phyloP scores from a whole-genome alignment of 2,113 vertebrate genomes.

The Theristicus caerulescens region DNA sequence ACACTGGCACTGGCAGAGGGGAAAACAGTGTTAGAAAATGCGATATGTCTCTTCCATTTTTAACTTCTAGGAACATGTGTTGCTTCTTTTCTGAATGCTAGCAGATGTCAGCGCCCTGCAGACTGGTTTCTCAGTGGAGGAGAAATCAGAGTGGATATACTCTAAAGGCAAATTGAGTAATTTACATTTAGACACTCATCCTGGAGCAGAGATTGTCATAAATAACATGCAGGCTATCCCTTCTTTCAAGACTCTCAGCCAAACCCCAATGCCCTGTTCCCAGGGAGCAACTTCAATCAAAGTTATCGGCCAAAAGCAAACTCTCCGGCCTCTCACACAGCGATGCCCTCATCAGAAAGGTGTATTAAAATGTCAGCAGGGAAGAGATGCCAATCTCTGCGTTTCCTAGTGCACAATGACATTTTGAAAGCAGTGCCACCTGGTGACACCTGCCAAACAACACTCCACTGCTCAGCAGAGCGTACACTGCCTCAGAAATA shows the following conservation, averaged over 20 bases:
- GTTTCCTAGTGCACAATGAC: slow-evolving; percentile 15
- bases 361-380: slow-evolving; percentile 64
- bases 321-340: slow-evolving; percentile 27
- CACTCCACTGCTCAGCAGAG: slow-evolving; percentile 13
- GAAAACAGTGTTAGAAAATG: slow-evolving; percentile 42
- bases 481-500: background rate
- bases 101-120: slow-evolving; percentile 59
- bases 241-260: slow-evolving; percentile 28
- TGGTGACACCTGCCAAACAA: slow-evolving; percentile 65
- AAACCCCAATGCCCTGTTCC: slow-evolving; percentile 5
- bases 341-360: slow-evolving; percentile 48
- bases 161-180: slow-evolving; percentile 56
- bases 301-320: slow-evolving; percentile 1
- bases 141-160: slow-evolving; percentile 45
- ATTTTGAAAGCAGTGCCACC: slow-evolving; percentile 65
- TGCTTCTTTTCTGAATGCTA: slow-evolving; percentile 46
- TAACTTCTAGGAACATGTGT: slow-evolving; percentile 56
- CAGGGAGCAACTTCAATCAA: slow-evolving; percentile 51
- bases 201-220: slow-evolving; percentile 48
- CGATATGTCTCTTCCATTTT: slow-evolving; percentile 50
- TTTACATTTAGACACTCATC: slow-evolving; percentile 60
- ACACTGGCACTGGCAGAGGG: background rate
- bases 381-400: slow-evolving; percentile 54
- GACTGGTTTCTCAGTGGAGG: slow-evolving; percentile 29
- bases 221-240: background rate